These are phyloP conservation scores for Gouania willdenowi DNA, from an alignment of 2,797 vertebrate genomes.

Conservation along the genomic window DNA sequence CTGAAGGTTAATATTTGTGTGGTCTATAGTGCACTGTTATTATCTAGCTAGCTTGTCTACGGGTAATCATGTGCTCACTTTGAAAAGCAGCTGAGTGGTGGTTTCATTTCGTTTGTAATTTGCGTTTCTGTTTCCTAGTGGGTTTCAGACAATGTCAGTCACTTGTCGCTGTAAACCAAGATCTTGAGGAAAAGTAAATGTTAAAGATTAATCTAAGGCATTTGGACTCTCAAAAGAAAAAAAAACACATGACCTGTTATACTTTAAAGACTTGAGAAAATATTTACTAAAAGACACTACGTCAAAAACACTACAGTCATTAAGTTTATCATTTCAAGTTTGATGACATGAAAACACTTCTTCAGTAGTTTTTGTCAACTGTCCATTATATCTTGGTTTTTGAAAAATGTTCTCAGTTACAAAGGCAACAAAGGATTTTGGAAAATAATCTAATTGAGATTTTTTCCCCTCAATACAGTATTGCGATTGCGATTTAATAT, in stretches of 20 bases:
- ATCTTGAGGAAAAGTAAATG: background rate
- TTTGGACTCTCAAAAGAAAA: background rate
- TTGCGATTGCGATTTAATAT: too few species aligned
- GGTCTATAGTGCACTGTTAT: background rate
- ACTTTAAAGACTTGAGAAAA: constrained; percentile 40
- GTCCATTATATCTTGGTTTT: too few species aligned
- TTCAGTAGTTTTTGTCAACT: constrained; percentile 17
- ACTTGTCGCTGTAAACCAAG: background rate
- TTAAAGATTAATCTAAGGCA: constrained; percentile 42
- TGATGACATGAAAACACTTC: constrained; percentile 19
- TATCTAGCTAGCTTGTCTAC: too few species aligned
- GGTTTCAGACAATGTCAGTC: background rate
- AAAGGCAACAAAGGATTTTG: too few species aligned
- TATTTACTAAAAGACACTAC: constrained; percentile 50
- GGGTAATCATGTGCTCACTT: too few species aligned
- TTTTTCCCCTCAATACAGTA: too few species aligned
- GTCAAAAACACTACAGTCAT: too few species aligned
- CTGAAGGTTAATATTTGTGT: too few species aligned
- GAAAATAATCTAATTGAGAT: too few species aligned
- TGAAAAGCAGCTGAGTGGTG: too few species aligned
- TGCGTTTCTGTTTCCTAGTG: background rate
- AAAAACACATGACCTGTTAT: constrained; percentile 20
- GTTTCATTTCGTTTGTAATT: background rate
- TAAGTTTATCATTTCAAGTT: too few species aligned
- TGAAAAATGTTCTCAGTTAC: too few species aligned